phyloP scores from a whole-genome alignment of 2,888 invertebrate genomes.

The Ichneumoninae sp. region DNA sequence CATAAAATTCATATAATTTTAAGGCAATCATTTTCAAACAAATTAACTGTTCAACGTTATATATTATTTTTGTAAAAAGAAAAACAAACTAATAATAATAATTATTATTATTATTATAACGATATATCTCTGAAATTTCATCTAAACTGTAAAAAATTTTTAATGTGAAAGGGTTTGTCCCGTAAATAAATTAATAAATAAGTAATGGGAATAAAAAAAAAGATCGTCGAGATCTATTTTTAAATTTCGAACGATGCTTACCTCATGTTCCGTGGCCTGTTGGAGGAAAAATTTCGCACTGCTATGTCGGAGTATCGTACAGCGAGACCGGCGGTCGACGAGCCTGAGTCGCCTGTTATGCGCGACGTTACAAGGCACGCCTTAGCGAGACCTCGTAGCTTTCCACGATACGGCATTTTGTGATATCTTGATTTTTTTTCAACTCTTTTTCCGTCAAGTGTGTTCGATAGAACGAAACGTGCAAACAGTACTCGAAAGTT shows the following conservation, averaged over 20 bases:
- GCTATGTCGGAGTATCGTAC: conserved; percentile 55
- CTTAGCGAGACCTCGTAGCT: conserved; percentile 73
- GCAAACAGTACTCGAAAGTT: background rate
- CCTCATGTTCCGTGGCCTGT: conserved; percentile 78
- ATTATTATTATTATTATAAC: no score
- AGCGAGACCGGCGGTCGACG: conserved; percentile 68
- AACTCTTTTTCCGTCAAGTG: background rate
- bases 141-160: no score
- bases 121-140: no score
- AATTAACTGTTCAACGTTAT: no score
- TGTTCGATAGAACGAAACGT: background rate
- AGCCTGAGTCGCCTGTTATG: conserved; percentile 61
- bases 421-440: background rate
- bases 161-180: no score
- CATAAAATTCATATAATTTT: no score
- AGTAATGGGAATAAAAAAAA: background rate
- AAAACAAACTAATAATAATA: no score
- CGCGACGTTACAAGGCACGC: conserved; percentile 70
- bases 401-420: conserved; percentile 77
- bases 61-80: no score
- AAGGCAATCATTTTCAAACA: no score
- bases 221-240: background rate
- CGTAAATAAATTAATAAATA: no score
- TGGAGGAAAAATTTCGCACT: conserved; percentile 76
- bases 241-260: conserved; percentile 53